Conservation (phyloP, 2,797 vertebrate genomes). For the Brotula barbata region DNA sequence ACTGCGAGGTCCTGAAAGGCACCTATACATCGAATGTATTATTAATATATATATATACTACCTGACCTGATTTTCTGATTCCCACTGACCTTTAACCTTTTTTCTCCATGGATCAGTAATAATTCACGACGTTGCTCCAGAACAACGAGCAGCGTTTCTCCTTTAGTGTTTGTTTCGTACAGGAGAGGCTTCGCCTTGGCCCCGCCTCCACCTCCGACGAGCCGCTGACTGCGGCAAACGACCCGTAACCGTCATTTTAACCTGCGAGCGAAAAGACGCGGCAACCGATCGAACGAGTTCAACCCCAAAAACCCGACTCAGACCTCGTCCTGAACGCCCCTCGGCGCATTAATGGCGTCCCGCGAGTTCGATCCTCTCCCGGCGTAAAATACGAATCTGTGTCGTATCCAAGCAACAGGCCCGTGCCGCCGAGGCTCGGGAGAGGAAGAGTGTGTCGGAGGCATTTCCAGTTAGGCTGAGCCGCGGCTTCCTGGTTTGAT, state of each 20-base stretch:
- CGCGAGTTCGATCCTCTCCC: slow-evolving; percentile 25
- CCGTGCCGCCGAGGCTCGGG: slow-evolving; percentile 17
- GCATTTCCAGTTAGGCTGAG: slow-evolving; percentile 46
- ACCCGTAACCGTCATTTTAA: no score
- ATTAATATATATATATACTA: no score
- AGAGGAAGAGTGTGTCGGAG: slow-evolving; percentile 38
- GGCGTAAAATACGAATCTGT: slow-evolving; percentile 40
- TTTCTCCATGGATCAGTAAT: slow-evolving; percentile 37
- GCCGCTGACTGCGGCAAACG: no score
- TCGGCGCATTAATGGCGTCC: slow-evolving; percentile 12
- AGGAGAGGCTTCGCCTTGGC: slow-evolving; percentile 35
- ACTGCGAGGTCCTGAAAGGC: no score
- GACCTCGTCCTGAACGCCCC: no score
- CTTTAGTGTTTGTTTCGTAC: slow-evolving; percentile 30
- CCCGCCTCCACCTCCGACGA: slow-evolving; percentile 20
- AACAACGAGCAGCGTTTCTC: slow-evolving; percentile 14
- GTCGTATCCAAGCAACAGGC: slow-evolving; percentile 71
- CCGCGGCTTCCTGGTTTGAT: slow-evolving; percentile 58
- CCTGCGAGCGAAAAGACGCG: no score
- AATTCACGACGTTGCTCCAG: slow-evolving; percentile 50
- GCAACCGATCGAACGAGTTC: no score
- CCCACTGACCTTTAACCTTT: slow-evolving; percentile 44
- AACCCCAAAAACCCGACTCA: no score
- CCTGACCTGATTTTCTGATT: slow-evolving; percentile 55
- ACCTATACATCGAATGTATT: no score